Evolutionary conservation across 2,113 vertebrate genomes (phyloP).

Genomic region (Melanocharis versteri): DNA sequence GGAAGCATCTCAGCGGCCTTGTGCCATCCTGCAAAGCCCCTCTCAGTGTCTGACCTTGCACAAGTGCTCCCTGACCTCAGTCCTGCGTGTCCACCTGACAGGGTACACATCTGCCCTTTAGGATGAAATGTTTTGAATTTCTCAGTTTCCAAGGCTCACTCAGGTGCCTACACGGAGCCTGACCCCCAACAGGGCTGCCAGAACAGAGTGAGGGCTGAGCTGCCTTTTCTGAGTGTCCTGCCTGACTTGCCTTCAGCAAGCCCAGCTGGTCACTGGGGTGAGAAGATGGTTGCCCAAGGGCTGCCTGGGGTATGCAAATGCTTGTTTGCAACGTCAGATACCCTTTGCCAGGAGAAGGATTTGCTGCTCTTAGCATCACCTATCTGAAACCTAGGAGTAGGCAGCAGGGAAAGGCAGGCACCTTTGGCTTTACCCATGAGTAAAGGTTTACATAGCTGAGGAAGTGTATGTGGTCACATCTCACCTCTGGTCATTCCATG

Average conservation of each 20-base stretch:
- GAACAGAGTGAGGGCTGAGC: background rate
- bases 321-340: background rate
- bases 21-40: background rate
- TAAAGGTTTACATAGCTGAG: background rate
- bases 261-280: background rate
- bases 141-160: background rate
- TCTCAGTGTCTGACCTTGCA: background rate
- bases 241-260: background rate
- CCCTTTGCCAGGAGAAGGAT: background rate
- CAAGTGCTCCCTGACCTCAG: background rate
- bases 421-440: background rate
- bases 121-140: background rate
- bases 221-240: background rate
- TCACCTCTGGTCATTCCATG: fast-evolving
- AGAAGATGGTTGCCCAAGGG: background rate
- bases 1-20: background rate
- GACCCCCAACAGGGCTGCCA: background rate
- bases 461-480: fast-evolving
- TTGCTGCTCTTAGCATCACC: background rate
- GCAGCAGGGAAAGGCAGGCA: background rate
- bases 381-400: background rate
- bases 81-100: background rate
- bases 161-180: background rate
- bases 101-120: background rate
- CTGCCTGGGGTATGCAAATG: background rate